Evolutionary conservation across 2,113 vertebrate species (phyloP).

Genomic region (Oenanthe oenanthe): DNA sequence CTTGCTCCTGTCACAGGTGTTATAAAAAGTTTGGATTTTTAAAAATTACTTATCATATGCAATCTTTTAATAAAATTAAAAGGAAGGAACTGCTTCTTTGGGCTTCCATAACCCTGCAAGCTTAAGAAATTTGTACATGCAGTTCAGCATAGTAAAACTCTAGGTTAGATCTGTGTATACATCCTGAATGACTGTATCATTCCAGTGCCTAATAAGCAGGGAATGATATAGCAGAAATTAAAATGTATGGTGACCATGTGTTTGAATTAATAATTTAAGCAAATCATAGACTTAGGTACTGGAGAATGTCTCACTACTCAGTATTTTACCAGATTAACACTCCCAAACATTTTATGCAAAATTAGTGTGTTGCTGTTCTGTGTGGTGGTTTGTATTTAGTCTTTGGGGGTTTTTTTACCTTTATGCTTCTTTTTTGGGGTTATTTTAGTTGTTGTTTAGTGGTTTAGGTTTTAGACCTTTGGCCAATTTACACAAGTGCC

Average conservation of each 20-base stretch:
- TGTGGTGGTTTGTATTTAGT: neutral
- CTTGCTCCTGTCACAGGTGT: neutral
- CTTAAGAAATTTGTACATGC: neutral
- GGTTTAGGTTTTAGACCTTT: neutral
- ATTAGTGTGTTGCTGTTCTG: neutral
- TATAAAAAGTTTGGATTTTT: neutral
- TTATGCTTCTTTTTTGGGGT: neutral
- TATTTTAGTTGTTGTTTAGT: neutral
- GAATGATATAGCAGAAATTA: neutral
- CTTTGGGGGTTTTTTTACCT: neutral
- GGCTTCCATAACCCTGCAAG: neutral
- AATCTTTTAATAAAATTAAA: neutral
- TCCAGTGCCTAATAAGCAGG: neutral
- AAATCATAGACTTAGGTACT: neutral
- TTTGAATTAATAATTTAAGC: neutral
- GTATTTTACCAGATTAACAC: neutral
- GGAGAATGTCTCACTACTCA: neutral
- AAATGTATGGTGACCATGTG: neutral
- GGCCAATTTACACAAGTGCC: neutral
- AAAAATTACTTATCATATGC: neutral
- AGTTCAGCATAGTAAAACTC: neutral
- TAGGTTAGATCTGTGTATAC: neutral
- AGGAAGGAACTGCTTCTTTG: neutral
- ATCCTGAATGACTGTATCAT: neutral
- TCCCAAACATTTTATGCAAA: neutral